Base-by-base conservation (phyloP, 2,113 vertebrate genomes). In the Peucedramus taeniatus region DNA sequence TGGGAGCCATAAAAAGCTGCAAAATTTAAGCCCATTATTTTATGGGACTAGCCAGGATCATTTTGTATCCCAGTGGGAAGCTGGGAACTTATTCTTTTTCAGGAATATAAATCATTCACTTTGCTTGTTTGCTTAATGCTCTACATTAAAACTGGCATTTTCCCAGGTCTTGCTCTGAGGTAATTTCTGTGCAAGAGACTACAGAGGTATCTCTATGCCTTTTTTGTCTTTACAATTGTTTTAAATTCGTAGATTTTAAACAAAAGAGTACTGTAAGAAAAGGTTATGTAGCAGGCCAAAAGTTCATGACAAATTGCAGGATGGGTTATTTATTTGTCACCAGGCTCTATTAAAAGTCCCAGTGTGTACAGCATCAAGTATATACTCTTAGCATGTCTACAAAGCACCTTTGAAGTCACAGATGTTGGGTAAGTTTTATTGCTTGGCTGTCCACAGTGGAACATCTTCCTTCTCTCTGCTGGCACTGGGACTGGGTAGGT, bases 81-180 rank as follows among this genome's bases (percentile, higher is more conserved):
- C 39, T 82, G 84, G 42, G 40, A 87, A 82, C 68, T 90, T 92
- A 87, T 93, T 81, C 35, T 93, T 83, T 91, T 93, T 80, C 42
- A n/a, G 47, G 51, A 51, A 12, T 68, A 22, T 96, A 94, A 96
- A 91, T 93, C 20, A 3, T 81, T 94, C 84, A 31, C 39, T 37
- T 70, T 56, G 42, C 53, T 66, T 74, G 63, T 90, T 95, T 89
- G 66, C 64, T 63, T 79, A 84, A 40, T 37, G 33, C 17, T 75
- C 5, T 57, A 2, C 54, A 54, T 87, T 83, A 85, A 88, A 95
- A 33, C 72, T 93, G 78, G 59, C 72, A 84, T n/a, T 72, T 86
- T 37, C 33, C 50, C 30, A 11, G 68, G 26, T 68, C 76, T 72
- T 35, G 56, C n/a, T 60, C 30, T 83, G 83, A 90, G 68, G 47